A percentile compares a stretch with the other conserved stretches of the same genome.
Conservation (phyloP, 2,888 invertebrate species). For the Ferrisia virgata region DNA sequence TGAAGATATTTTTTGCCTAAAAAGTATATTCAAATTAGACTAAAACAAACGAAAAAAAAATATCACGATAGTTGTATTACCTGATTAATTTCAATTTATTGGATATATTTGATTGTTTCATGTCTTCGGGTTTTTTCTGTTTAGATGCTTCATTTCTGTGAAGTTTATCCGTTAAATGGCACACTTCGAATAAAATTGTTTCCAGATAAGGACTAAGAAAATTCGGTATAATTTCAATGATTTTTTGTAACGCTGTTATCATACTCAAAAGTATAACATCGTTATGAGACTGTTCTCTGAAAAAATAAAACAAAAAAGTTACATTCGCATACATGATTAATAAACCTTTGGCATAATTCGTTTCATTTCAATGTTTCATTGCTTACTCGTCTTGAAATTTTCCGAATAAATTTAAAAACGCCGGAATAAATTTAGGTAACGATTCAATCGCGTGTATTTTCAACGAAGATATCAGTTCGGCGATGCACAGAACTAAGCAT, state of each 20-base stretch:
- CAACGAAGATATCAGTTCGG: constrained; percentile 73
- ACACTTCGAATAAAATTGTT: constrained; percentile 36
- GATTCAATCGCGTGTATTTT: constrained; percentile 71
- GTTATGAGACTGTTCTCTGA: constrained; percentile 27
- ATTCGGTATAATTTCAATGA: constrained; percentile 74
- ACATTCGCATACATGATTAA: no score
- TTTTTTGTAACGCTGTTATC: constrained; percentile 74
- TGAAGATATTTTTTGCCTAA: constrained; percentile 63
- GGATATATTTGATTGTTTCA: constrained; percentile 36
- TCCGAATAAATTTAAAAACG: constrained; percentile 60
- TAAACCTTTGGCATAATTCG: no score
- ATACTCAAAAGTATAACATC: constrained; percentile 57
- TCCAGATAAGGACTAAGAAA: constrained; percentile 70
- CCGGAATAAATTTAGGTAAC: constrained; percentile 77
- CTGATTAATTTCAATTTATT: constrained; percentile 51
- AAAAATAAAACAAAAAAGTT: no score
- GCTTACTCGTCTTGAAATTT: constrained; percentile 51
- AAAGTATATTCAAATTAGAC: constrained; percentile 38
- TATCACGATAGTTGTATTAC: constrained; percentile 46
- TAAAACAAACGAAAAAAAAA: background rate
- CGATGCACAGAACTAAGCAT: constrained; percentile 71
- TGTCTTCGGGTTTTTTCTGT: background rate
- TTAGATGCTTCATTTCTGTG: background rate
- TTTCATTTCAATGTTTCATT: background rate
- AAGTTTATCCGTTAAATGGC: background rate